Base-by-base conservation (phyloP, 1,140 invertebrate genomes). In the Sycobia sp. region DNA sequence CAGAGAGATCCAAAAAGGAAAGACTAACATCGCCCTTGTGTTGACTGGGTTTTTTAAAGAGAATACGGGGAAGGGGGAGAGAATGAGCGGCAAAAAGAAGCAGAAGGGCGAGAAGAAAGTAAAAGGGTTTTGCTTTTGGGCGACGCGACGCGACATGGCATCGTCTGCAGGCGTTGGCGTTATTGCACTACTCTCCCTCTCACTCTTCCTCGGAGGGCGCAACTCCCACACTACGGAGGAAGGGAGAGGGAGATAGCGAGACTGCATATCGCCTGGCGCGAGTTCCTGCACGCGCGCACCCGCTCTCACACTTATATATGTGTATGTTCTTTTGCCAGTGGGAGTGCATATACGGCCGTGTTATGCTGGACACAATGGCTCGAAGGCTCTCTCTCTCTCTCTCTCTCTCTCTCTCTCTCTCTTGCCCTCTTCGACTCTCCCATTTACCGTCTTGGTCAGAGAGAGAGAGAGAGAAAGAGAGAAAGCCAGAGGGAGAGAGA, bases 341-440 rank as follows among this genome's bases (percentile, higher is more conserved):
- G 68, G 67, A 69, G 69, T 69, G 68, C 61, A 67, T 59, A n/a
- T n/a, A n/a, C 46, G 66, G 67, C 61, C 49, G 69, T 71, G 68
- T 67, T 66, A 67, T 69, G 57, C 65, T 58, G 66, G 67, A 69
- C 67, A 72, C 69, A 72, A 74, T 74, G 61, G 67, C 64, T 70
- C 53, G 62, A 58, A 66, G 65, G 62, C 20, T 60, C 58, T 55
- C 36, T 18, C 51, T 49, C 20, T 39, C 34, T 41, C 44, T 44
- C 38, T 41, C 57, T 54, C 38, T 57, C 57, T 46, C 20, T 14
- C 20, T 38, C 41, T 49, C 44, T 50, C 43, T 53, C 47, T 39
- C 23, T 16, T 39, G 47, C 34, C 55, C 34, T 56, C 44, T 49
- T n/a, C n/a, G n/a, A n/a, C 2, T 14, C n/a, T 23, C 25, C n/a